Evolutionary conservation across 2,888 invertebrate genomes (phyloP), one percentile per base, ranked within the genome.

Genomic region (Mythimna impura): DNA sequence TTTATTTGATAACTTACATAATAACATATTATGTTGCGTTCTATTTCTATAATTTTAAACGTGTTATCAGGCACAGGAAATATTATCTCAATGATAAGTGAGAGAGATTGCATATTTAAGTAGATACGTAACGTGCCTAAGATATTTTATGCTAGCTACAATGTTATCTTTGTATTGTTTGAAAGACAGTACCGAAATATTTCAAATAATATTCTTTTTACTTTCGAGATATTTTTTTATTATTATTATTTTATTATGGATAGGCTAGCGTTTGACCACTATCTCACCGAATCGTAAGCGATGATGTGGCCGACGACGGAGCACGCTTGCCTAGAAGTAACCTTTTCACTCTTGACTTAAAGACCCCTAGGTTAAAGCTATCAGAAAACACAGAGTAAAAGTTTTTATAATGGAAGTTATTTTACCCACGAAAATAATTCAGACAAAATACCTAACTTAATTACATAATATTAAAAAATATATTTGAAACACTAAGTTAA

Each of bases 71-170:
- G 14, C 63, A 65, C 47, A 58, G 54, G 60, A 64, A 76, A 71
- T 70, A 25, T 76, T 80, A 81, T 80, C 72, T 77, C 54, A n/a
- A 43, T 69, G 80, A 80, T 80, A 80, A 81, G 43, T 55, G 34
- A 66, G 66, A 76, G 54, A 76, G 71, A 77, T 77, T 76, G 76
- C 54, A 64, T 80, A 77, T 72, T 78, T 73, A 64, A 36, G 52
- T 72, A 68, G 73, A 80, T 60, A 81, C 40, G 70, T 50, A 34
- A 70, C 50, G 50, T 71, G 7, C 30, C 62, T 78, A 36, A 69
- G 58, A 70, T 52, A 78, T 25, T 52, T 34, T 36, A 25, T 66
- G 54, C 54, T 52, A 54, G 20, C 34, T 66, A 71, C 36, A 30
- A 62, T 58, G 20, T 64, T 64, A 63, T 66, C 77, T 78, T 78